Base-by-base conservation (phyloP, 2,797 vertebrate genomes). In the Lepilemur ruficaudatus region DNA sequence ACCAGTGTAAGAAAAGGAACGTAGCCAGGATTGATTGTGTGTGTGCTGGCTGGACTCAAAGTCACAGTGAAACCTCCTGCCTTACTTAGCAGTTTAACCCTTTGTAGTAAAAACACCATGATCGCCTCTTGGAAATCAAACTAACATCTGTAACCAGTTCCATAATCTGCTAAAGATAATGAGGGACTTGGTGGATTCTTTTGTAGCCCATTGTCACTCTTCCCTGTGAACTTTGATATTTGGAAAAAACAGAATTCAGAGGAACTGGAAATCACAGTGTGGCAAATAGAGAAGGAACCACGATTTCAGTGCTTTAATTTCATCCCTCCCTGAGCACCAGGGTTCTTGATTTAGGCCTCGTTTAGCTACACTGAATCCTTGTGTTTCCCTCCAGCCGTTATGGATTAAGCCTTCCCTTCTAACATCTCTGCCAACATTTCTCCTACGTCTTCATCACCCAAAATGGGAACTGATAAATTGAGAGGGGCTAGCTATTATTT, bases 51-150 rank as follows among this genome's bases (percentile, higher is more conserved):
- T 96, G 17, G 72, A 7, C 81, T 92, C 82, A 97, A 82, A 92
- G 94, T 78, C 46, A 20, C 20, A 4, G n/a, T 17, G 63, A 95
- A 83, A 78, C 10, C 10, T 78, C 55, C 80, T 87, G 78, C 52
- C 28, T 94, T 72, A 12, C 73, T 92, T 93, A 90, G n/a, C 52
- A 63, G 30, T 96, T 96, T 96, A 97, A 95, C 92, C 69, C 90
- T 76, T 89, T 86, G 73, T 76, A 65, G 73, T 93, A 89, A 94
- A 96, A 93, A 79, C 50, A 65, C 7, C 48, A 38, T 70, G 18
- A 35, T 35, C 41, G 95, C 17, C 28, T 89, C 35, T 73, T 80
- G 61, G 8, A 80, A 95, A 59, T 91, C 72, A 76, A 83, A 61
- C 55, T 90, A 48, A 72, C 25, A 14, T 84, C 52, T 82, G 18